phyloP scores from a whole-genome alignment of 2,888 invertebrate genomes.

The Romanomermis culicivorax region DNA sequence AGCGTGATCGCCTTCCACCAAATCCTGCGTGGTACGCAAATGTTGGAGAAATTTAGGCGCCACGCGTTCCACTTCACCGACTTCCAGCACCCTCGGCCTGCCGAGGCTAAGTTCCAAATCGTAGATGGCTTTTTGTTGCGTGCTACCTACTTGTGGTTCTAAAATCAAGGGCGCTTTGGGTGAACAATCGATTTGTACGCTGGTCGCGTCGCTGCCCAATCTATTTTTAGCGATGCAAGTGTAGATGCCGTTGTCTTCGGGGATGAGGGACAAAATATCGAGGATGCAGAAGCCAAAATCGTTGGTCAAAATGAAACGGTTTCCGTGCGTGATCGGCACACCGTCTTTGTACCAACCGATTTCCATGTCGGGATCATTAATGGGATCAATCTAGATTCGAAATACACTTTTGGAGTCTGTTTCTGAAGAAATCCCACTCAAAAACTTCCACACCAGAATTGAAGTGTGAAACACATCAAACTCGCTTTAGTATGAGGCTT shows the following conservation, averaged over 20 bases:
- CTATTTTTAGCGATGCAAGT: conserved; percentile 55
- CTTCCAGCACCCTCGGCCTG: conserved; percentile 13
- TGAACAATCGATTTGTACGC: conserved; percentile 3
- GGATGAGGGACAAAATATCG: conserved; percentile 78
- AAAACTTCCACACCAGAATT: too few species aligned
- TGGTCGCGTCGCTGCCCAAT: conserved; percentile 53
- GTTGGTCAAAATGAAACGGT: conserved; percentile 71
- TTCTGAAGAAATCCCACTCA: too few species aligned
- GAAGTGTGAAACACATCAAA: too few species aligned
- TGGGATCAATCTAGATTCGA: conserved; percentile 18
- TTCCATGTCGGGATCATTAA: conserved; percentile 34
- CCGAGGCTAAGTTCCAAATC: conserved; percentile 20
- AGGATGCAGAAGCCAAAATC: conserved; percentile 76
- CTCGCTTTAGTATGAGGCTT: too few species aligned
- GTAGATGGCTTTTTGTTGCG: conserved; percentile 24
- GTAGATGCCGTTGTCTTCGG: conserved; percentile 76
- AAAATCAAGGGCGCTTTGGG: conserved; percentile 23
- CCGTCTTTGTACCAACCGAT: conserved; percentile 55
- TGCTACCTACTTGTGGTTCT: conserved; percentile 16
- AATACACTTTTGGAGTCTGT: too few species aligned
- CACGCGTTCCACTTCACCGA: conserved; percentile 12
- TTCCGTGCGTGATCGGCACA: conserved; percentile 55
- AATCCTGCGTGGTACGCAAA: conserved; percentile 20
- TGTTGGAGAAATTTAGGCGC: conserved; percentile 26
- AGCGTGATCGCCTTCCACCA: conserved; percentile 24